phyloP scores from a whole-genome alignment of 2,113 vertebrate genomes.

The Leptodactylus fuscus region DNA sequence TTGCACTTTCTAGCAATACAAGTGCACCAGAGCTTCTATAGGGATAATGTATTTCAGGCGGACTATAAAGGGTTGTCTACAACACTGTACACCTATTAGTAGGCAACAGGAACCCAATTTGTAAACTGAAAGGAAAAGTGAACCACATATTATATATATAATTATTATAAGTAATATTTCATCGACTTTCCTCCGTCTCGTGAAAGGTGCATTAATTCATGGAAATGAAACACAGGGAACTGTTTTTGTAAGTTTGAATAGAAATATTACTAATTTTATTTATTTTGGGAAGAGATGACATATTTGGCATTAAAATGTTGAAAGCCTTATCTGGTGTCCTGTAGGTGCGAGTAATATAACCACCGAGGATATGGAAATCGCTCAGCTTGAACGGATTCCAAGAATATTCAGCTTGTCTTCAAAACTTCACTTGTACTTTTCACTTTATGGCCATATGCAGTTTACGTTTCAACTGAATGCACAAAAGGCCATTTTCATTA shows the following conservation, averaged over 20 bases:
- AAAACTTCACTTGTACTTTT: constrained; percentile 54
- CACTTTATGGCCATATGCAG: constrained; percentile 39
- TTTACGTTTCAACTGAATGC: constrained; percentile 40
- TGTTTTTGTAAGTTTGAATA: constrained; percentile 43
- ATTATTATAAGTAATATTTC: neutral
- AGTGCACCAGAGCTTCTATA: too few species aligned
- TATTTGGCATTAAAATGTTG: constrained; percentile 39
- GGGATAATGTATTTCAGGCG: too few species aligned
- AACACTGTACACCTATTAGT: too few species aligned
- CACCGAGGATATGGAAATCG: constrained; percentile 46
- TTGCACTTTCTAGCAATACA: too few species aligned
- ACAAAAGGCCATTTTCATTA: constrained; percentile 51
- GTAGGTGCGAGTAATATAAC: constrained; percentile 51
- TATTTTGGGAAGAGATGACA: constrained; percentile 40
- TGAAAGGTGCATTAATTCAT: neutral
- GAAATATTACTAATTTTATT: constrained; percentile 52
- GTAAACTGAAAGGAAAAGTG: too few species aligned
- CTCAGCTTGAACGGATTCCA: constrained; percentile 44
- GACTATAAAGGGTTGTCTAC: too few species aligned
- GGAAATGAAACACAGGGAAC: neutral
- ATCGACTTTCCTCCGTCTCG: neutral
- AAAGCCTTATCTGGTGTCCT: constrained; percentile 56
- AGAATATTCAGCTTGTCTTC: constrained; percentile 56
- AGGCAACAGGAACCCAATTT: too few species aligned
- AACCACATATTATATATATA: neutral